Percentiles rank a stretch among this genome's conserved stretches.
These are phyloP conservation scores for Porites cylindrica DNA, from an alignment of 92 coral and sea anemone genomes.

Conservation along the genomic window DNA sequence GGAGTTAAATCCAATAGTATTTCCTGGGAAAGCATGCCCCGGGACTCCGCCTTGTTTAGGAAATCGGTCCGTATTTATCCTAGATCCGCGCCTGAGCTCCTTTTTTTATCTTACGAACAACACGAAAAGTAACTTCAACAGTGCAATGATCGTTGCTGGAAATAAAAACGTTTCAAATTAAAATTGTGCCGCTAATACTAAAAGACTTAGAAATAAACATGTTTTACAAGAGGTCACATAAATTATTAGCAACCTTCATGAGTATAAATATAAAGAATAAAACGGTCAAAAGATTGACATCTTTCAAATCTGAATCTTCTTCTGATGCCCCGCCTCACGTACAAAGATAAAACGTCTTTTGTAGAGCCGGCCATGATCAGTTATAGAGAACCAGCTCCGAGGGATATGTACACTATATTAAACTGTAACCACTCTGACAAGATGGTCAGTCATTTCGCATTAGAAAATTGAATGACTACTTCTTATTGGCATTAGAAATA, in stretches of 20 bases:
- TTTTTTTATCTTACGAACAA: too few species aligned
- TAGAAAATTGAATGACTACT: neutral
- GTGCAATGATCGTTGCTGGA: too few species aligned
- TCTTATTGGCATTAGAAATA: neutral
- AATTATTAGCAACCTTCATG: neutral
- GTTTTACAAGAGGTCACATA: too few species aligned
- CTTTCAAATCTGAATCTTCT: neutral
- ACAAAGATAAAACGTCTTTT: neutral
- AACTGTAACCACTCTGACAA: neutral
- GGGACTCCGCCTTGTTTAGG: too few species aligned
- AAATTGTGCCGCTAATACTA: too few species aligned
- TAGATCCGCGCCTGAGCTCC: too few species aligned
- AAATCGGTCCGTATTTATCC: too few species aligned
- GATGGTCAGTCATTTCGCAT: neutral
- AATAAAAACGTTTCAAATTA: too few species aligned
- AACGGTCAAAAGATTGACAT: neutral
- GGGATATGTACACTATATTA: neutral
- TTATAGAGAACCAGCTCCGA: slow-evolving; percentile 5
- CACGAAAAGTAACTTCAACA: too few species aligned
- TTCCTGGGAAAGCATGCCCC: too few species aligned
- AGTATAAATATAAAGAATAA: neutral
- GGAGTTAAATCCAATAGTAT: too few species aligned
- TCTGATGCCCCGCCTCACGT: neutral
- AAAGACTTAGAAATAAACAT: too few species aligned
- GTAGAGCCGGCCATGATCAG: neutral